A percentile compares a stretch with the other conserved stretches of the same genome.
phyloP scores from a whole-genome alignment of 2,888 invertebrate genomes.

The Eumacrocentrus americanus region DNA sequence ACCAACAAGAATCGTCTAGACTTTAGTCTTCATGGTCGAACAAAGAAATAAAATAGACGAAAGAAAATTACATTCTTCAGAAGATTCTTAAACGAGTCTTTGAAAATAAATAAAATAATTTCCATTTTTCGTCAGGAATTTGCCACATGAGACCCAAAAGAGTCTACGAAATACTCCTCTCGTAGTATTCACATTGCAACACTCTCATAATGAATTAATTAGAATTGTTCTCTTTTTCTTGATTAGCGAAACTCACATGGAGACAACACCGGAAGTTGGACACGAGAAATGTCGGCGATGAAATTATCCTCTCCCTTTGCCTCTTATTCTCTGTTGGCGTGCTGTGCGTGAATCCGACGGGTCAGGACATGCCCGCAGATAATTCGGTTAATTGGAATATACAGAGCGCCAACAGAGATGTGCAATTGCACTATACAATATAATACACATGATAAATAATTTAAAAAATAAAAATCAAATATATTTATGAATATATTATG shows the following conservation, averaged over 20 bases:
- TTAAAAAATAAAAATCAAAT: too few species aligned
- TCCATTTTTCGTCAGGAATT: too few species aligned
- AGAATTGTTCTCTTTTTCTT: conserved; percentile 8
- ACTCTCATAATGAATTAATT: conserved; percentile 13
- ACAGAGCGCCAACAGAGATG: conserved; percentile 29
- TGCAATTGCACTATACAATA: too few species aligned
- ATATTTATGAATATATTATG: not conserved
- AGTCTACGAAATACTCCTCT: too few species aligned
- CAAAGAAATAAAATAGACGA: too few species aligned
- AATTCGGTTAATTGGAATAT: conserved; percentile 56
- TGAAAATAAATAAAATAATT: too few species aligned
- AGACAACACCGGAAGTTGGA: conserved; percentile 45
- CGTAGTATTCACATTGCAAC: too few species aligned
- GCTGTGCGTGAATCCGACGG: conserved; percentile 35
- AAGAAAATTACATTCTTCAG: not conserved
- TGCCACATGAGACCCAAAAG: too few species aligned
- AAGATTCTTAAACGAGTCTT: not conserved
- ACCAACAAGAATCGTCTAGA: conserved; percentile 1
- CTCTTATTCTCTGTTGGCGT: conserved; percentile 10
- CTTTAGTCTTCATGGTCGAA: not conserved
- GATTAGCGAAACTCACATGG: not conserved
- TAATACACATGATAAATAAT: too few species aligned
- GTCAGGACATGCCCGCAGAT: conserved; percentile 42
- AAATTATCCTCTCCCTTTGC: conserved; percentile 29
- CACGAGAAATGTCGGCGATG: conserved; percentile 37